A percentile compares a stretch with the other conserved stretches of the same genome.
These are phyloP conservation scores for Araneus ventricosus DNA, from an alignment of 1,140 invertebrate species.

Conservation along the genomic window DNA sequence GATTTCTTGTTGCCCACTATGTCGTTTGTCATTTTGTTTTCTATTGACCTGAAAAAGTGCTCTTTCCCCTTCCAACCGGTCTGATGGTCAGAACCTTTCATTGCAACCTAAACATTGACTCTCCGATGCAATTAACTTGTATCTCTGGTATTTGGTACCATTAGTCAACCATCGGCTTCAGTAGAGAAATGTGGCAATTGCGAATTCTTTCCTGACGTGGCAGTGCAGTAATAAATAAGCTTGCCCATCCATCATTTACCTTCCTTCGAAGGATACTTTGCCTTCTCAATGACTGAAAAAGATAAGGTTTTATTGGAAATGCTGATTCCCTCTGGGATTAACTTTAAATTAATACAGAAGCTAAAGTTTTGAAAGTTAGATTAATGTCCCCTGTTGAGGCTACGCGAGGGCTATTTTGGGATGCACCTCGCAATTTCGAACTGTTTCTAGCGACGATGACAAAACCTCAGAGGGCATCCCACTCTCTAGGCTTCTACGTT, in stretches of 20 bases:
- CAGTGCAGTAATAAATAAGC: conserved; percentile 39
- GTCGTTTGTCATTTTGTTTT: neutral
- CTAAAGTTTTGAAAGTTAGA: no score
- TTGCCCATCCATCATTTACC: neutral
- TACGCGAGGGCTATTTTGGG: no score
- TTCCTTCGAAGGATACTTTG: neutral
- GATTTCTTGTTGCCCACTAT: neutral
- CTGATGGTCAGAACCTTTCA: conserved; percentile 14
- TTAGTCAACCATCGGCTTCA: conserved; percentile 22
- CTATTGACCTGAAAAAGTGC: neutral
- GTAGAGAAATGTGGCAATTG: conserved; percentile 46
- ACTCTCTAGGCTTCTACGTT: no score
- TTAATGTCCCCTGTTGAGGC: no score
- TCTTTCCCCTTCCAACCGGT: neutral
- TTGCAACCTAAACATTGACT: conserved; percentile 53
- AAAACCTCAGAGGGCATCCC: no score
- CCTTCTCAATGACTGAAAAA: no score
- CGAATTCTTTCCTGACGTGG: conserved; percentile 42
- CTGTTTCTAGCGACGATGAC: no score
- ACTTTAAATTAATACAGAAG: no score
- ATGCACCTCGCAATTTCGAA: no score
- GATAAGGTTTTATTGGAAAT: no score
- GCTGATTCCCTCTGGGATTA: no score
- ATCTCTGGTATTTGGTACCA: conserved; percentile 48
- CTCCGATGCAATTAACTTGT: conserved; percentile 61